Conservation (phyloP, 1,140 invertebrate species). For the Diuraphis noxia region DNA sequence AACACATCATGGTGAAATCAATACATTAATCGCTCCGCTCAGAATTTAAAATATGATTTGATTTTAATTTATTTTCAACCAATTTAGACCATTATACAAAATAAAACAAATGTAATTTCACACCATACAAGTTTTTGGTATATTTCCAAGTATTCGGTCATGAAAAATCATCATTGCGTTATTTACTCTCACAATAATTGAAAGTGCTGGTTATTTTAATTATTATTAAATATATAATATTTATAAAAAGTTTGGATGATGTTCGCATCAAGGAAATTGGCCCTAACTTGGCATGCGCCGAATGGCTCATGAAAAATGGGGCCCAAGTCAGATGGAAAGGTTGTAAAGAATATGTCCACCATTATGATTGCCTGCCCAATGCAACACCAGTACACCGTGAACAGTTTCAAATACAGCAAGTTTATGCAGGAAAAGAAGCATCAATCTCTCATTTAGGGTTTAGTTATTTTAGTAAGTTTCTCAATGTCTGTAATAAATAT, state of each 20-base stretch:
- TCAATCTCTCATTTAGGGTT: constrained; percentile 79
- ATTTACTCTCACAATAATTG: no score
- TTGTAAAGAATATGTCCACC: constrained; percentile 62
- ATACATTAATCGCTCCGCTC: no score
- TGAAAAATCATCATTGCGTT: no score
- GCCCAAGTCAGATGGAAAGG: constrained; percentile 73
- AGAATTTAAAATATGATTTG: no score
- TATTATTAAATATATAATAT: not conserved
- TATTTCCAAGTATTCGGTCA: no score
- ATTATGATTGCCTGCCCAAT: constrained; percentile 73
- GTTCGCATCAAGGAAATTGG: constrained; percentile 74
- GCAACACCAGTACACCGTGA: constrained; percentile 58
- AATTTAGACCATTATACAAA: no score
- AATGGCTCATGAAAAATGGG: constrained; percentile 85
- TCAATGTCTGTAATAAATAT: not conserved
- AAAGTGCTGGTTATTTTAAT: not conserved
- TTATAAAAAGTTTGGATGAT: constrained; percentile 57
- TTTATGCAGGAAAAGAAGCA: constrained; percentile 74
- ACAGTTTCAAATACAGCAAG: constrained; percentile 67
- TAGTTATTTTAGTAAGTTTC: constrained; percentile 69
- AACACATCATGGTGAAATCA: no score
- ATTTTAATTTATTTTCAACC: no score
- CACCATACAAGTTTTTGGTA: no score
- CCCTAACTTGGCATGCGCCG: constrained; percentile 81
- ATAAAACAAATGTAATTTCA: no score